Evolutionary conservation across 2,888 invertebrate genomes (phyloP).

Genomic region (Craniophora ligustri): DNA sequence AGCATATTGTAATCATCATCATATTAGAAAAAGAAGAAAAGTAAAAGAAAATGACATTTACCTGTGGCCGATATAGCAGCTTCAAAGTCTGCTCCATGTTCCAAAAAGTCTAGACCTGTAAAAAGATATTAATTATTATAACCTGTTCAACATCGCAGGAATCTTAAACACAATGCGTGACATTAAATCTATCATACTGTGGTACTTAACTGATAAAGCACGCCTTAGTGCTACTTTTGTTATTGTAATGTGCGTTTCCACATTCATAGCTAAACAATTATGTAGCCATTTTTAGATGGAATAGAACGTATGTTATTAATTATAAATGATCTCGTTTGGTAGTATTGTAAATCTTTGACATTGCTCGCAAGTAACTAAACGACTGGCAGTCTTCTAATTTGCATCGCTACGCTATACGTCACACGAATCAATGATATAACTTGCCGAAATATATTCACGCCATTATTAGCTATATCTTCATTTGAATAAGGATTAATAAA

Average conservation of each 20-base stretch:
- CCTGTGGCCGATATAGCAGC: constrained; percentile 92
- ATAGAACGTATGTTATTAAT: not conserved
- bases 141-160: not conserved
- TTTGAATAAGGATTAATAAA: constrained; percentile 5
- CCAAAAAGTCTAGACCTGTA: constrained; percentile 92
- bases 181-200: not conserved
- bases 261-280: constrained; percentile 38
- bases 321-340: constrained; percentile 15
- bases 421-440: constrained; percentile 12
- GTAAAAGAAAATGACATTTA: constrained; percentile 57
- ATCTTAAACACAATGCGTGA: not conserved
- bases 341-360: constrained; percentile 13
- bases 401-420: constrained; percentile 10
- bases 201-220: constrained; percentile 65
- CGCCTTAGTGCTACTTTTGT: constrained; percentile 51
- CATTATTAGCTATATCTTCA: constrained; percentile 2
- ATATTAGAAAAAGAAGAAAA: no score
- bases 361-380: constrained; percentile 25
- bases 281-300: constrained; percentile 37
- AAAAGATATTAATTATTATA: constrained; percentile 43
- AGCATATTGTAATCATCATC: no score
- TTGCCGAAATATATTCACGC: constrained; percentile 3
- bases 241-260: constrained; percentile 47
- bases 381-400: constrained; percentile 32
- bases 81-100: constrained; percentile 93